phyloP scores from a whole-genome alignment of 2,888 invertebrate species.

The Invenusta paracnida region DNA sequence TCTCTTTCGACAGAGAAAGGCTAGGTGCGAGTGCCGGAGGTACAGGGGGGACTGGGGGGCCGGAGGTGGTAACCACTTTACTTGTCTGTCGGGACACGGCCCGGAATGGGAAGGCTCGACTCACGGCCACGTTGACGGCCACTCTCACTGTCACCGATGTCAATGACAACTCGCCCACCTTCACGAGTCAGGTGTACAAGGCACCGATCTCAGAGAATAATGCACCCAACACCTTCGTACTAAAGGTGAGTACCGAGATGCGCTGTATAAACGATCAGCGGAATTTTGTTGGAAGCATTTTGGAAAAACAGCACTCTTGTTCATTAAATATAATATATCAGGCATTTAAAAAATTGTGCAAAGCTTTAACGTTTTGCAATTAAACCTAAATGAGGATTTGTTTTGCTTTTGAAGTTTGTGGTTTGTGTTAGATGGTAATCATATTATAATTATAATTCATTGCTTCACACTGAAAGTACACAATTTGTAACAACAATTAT shows the following conservation, averaged over 20 bases:
- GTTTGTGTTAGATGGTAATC: too few relatives aligned
- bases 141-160: slow-evolving; percentile 34
- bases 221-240: not conserved
- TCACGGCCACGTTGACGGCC: slow-evolving; percentile 11
- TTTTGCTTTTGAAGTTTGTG: too few relatives aligned
- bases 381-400: too few relatives aligned
- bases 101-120: not conserved
- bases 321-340: too few relatives aligned
- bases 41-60: not conserved
- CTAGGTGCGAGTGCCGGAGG: not conserved
- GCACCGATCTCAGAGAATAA: slow-evolving; percentile 31
- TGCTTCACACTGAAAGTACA: too few relatives aligned
- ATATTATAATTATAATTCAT: too few relatives aligned
- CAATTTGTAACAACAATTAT: too few relatives aligned
- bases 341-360: too few relatives aligned
- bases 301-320: too few relatives aligned
- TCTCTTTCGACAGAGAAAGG: slow-evolving; percentile 26
- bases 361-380: too few relatives aligned
- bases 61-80: not conserved
- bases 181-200: not conserved
- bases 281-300: too few relatives aligned
- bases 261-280: not conserved
- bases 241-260: slow-evolving; percentile 7
- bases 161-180: slow-evolving; percentile 37
- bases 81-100: not conserved